Percentiles rank a stretch among this genome's conserved stretches.
Conservation (phyloP, 2,113 vertebrate genomes). For the Murina feae region DNA sequence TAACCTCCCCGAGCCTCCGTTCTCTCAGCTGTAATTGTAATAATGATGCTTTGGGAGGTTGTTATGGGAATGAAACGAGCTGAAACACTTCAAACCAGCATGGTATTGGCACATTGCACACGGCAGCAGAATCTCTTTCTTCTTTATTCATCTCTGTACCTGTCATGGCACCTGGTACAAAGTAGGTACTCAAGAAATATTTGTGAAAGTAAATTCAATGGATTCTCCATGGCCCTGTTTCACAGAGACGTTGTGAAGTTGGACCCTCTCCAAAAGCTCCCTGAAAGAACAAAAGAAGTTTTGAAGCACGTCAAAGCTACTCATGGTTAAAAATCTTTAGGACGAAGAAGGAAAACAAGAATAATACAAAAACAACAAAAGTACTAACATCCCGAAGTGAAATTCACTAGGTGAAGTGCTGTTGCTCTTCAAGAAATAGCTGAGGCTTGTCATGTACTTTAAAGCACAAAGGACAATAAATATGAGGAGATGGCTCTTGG, state of each 20-base stretch:
- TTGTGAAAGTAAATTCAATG: slow-evolving; percentile 40
- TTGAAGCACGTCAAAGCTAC: slow-evolving; percentile 50
- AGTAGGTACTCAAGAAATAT: slow-evolving; percentile 54
- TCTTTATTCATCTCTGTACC: slow-evolving; percentile 31
- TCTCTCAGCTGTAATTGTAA: neutral
- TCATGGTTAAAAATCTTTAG: slow-evolving; percentile 44
- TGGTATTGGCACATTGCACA: neutral
- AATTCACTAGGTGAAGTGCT: slow-evolving; percentile 38
- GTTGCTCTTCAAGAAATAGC: slow-evolving; percentile 53
- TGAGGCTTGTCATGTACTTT: slow-evolving; percentile 37
- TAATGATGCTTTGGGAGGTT: neutral
- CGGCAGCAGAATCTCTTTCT: neutral
- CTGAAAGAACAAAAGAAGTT: slow-evolving; percentile 60
- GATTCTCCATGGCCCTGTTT: slow-evolving; percentile 44
- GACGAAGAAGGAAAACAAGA: slow-evolving; percentile 38
- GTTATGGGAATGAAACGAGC: neutral
- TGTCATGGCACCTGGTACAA: slow-evolving; percentile 13
- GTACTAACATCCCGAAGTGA: slow-evolving; percentile 40
- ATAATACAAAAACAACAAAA: slow-evolving; percentile 55
- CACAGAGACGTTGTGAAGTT: neutral
- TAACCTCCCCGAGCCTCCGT: neutral
- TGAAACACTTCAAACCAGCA: neutral
- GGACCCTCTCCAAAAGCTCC: slow-evolving; percentile 59
- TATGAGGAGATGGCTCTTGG: neutral
- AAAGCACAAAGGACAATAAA: slow-evolving; percentile 14